Evolutionary conservation across 35 echinoderm and acorn worm species (phyloP).

Genomic region (Diadema setosum): DNA sequence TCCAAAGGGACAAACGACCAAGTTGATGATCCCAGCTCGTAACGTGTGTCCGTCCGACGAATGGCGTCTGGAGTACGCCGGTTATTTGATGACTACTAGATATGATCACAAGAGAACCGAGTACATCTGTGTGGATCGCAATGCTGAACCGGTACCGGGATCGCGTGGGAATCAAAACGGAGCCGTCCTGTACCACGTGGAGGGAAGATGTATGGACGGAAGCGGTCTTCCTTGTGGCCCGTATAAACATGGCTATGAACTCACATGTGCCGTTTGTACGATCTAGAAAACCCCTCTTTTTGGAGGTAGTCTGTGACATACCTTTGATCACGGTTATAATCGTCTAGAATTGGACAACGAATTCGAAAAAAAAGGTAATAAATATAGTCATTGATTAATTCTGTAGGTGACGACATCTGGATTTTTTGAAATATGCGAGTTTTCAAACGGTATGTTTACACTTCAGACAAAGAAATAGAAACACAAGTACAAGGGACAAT

Average conservation of each 20-base stretch:
- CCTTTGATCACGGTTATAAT: too few species aligned
- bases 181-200: conserved; percentile 29
- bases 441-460: too few species aligned
- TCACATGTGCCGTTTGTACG: conserved; percentile 58
- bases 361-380: too few species aligned
- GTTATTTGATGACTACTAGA: conserved; percentile 15
- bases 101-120: conserved; percentile 8
- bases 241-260: conserved; percentile 37
- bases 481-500: too few species aligned
- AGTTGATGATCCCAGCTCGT: conserved; percentile 27
- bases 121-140: conserved; percentile 22
- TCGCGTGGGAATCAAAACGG: background rate
- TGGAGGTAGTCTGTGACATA: too few species aligned
- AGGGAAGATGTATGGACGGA: conserved; percentile 13
- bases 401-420: too few species aligned
- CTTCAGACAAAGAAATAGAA: too few species aligned
- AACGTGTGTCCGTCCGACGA: conserved; percentile 22
- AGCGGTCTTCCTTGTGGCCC: conserved; percentile 41
- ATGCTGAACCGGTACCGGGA: background rate
- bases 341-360: too few species aligned
- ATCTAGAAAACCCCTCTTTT: too few species aligned
- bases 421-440: too few species aligned
- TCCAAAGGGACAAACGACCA: background rate
- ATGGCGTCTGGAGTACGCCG: conserved; percentile 39
- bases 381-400: too few species aligned